Evolutionary conservation across 2,113 vertebrate species (phyloP), one percentile per base, ranked within the genome.

Genomic region (Andinoacara biseriatus): DNA sequence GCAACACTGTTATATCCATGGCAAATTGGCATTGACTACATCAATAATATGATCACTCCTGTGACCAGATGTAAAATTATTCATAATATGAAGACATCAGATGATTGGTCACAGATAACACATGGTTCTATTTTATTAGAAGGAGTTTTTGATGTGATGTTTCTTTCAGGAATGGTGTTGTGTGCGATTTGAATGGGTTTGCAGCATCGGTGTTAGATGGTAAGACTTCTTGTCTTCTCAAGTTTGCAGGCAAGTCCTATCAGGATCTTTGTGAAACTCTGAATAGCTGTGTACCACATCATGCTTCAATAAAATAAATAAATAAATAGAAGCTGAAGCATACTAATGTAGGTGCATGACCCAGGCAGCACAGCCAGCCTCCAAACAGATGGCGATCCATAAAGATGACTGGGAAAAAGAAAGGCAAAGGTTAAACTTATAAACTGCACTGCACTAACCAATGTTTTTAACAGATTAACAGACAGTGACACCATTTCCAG

Each of bases 41-140:
- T 94, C 92, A 89, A 91, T 95, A 94, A 91, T 87, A 62, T 79
- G 90, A 89, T 90, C 65, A 84, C 87, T 88, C 29, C 89, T 92
- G 86, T 92, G 87, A 90, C 85, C 82, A 92, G 82, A 91, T 93
- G 90, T 83, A 52, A 93, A 94, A 95, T 94, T 81, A 91, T 86
- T 94, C 93, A 92, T 89, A 83, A 90, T 91, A 91, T 93, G 52
- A 85, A 90, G 87, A 93, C 88, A 86, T 83, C 86, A 86, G 85
- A 79, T 90, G 83, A 87, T 91, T 92, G 78, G 87, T 91, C 90
- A 90, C 54, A 74, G 88, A 87, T 85, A 57, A 84, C 72, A 61
- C 82, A 80, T 60, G 83, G 54, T 82, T 86, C 52, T 79, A 59
- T 75, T 86, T 87, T 88, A 91, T 87, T 82, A 89, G 79, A 43